Percentiles rank a stretch among this genome's conserved stretches.
Evolutionary conservation across 2,797 vertebrate genomes (phyloP).

Genomic region (Triplophysa yarkandensis): DNA sequence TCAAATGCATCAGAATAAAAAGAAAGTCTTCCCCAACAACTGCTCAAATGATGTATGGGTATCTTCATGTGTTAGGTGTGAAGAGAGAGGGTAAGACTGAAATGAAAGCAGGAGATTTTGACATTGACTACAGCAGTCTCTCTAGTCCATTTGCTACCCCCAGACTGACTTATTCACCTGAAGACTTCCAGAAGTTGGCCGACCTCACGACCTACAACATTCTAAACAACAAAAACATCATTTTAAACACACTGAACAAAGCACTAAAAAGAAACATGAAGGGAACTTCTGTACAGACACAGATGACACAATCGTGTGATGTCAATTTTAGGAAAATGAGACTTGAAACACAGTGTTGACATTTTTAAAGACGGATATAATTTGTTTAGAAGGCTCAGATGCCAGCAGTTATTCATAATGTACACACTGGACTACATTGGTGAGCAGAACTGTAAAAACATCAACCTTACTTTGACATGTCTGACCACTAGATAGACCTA

Average conservation of each 20-base stretch:
- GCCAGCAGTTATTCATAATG: too few species aligned
- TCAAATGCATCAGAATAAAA: neutral
- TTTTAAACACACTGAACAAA: conserved; percentile 65
- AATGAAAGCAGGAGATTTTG: conserved; percentile 68
- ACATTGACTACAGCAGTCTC: conserved; percentile 66
- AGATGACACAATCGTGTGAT: neutral
- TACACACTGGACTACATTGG: too few species aligned
- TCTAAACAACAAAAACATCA: conserved; percentile 70
- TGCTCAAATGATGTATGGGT: neutral
- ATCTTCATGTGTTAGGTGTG: conserved; percentile 66
- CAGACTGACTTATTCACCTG: conserved; percentile 72
- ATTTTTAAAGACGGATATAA: neutral
- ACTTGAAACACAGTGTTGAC: neutral
- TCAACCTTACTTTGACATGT: too few species aligned
- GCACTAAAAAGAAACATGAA: conserved; percentile 65
- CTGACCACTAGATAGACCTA: conserved; percentile 8
- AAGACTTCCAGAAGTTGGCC: conserved; percentile 74
- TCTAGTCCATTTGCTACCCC: conserved; percentile 76
- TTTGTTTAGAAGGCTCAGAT: neutral
- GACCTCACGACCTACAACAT: conserved; percentile 78
- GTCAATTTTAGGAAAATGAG: neutral
- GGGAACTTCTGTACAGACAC: neutral
- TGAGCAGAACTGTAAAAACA: too few species aligned
- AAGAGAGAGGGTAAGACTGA: conserved; percentile 72
- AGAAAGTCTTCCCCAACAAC: too few species aligned